phyloP scores from a whole-genome alignment of 2,113 vertebrate species.

The Mustela nigripes region DNA sequence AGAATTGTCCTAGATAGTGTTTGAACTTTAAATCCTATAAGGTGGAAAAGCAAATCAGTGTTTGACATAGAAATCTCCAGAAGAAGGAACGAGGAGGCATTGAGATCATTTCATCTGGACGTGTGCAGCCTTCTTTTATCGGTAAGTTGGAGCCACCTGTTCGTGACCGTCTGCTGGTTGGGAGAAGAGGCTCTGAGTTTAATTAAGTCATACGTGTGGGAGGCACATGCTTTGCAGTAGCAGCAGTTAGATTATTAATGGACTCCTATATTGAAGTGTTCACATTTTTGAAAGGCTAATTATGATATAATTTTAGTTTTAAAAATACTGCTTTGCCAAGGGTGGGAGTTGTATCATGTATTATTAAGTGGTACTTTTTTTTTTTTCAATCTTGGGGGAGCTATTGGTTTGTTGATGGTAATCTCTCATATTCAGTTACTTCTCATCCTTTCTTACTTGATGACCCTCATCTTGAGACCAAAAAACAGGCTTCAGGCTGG shows the following conservation, averaged over 20 bases:
- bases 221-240: constrained; percentile 86
- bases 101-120: constrained; percentile 78
- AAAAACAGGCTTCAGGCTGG: not conserved
- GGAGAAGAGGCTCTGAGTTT: constrained; percentile 87
- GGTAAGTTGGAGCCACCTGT: constrained; percentile 88
- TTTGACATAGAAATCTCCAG: constrained; percentile 74
- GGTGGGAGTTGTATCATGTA: constrained; percentile 85
- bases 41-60: constrained; percentile 75
- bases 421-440: constrained; percentile 68
- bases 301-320: constrained; percentile 91
- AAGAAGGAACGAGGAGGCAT: constrained; percentile 77
- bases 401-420: constrained; percentile 75
- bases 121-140: constrained; percentile 85
- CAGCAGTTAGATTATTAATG: constrained; percentile 90
- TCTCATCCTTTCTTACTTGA: constrained; percentile 63
- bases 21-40: constrained; percentile 67
- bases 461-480: not conserved
- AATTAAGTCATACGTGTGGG: constrained; percentile 90
- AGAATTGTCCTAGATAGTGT: constrained; percentile 49
- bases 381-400: constrained; percentile 70
- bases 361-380: constrained; percentile 78
- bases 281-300: constrained; percentile 91
- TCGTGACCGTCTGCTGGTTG: constrained; percentile 84
- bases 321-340: constrained; percentile 90
- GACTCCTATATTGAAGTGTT: constrained; percentile 89